Evolutionary conservation across 1,140 invertebrate species (phyloP).

Genomic region (Macrobrachium rosenbergii): DNA sequence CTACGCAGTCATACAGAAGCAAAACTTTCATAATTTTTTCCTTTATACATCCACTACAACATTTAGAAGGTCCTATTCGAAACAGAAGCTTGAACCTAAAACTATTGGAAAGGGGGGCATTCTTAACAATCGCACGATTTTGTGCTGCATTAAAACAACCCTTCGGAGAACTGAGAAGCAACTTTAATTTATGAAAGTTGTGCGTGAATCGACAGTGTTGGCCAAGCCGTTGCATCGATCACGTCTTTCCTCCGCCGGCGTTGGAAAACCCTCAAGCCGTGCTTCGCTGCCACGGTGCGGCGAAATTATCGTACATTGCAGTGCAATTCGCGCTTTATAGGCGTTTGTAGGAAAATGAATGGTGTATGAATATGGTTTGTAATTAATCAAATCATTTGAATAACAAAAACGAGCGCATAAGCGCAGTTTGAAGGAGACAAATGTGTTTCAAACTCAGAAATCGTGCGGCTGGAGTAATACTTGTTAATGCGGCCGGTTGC

Average conservation of each 20-base stretch:
- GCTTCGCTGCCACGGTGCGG: conserved; percentile 36
- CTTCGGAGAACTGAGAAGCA: conserved; percentile 25
- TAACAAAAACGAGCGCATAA: too few species aligned
- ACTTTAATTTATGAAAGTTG: conserved; percentile 59
- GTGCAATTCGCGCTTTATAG: background rate
- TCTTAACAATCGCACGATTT: background rate
- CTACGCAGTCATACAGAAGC: conserved; percentile 39
- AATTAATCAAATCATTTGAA: too few species aligned
- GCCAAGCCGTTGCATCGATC: conserved; percentile 51
- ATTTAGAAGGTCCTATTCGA: conserved; percentile 10
- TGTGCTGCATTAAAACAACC: background rate
- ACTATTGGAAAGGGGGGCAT: background rate
- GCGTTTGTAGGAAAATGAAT: too few species aligned
- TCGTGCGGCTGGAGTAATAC: conserved; percentile 44
- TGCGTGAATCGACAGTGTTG: conserved; percentile 49
- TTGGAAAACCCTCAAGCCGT: conserved; percentile 56
- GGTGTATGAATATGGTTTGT: too few species aligned
- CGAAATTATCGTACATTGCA: conserved; percentile 43
- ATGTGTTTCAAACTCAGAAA: background rate
- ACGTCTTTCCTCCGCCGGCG: conserved; percentile 56
- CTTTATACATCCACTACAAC: conserved; percentile 12
- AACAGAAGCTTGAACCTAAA: background rate
- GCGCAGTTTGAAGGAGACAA: background rate
- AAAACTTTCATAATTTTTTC: conserved; percentile 10
- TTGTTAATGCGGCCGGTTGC: conserved; percentile 43